Evolutionary conservation across 2,888 invertebrate genomes (phyloP).

Genomic region (Caenorhabditis sp.): DNA sequence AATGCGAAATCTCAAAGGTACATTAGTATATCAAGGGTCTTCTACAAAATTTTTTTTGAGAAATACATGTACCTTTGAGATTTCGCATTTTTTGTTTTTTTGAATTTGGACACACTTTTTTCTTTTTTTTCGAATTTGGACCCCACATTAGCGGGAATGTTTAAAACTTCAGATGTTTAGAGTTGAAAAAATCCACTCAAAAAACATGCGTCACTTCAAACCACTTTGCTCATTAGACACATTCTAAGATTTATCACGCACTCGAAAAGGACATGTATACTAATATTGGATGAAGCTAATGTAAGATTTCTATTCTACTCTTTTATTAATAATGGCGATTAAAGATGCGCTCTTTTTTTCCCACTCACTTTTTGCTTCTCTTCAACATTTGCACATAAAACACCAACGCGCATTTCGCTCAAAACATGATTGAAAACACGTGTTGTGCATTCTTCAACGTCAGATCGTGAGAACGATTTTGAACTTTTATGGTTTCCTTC

Average conservation of each 20-base stretch:
- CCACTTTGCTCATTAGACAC: not conserved
- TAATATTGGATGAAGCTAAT: not conserved
- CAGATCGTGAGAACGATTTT: slow-evolving; percentile 12
- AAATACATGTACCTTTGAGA: too few species aligned
- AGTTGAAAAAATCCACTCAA: slow-evolving; percentile 4
- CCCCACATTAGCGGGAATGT: too few species aligned
- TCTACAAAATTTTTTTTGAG: too few species aligned
- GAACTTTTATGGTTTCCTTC: slow-evolving; percentile 22
- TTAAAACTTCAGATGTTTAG: too few species aligned
- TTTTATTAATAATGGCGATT: not conserved
- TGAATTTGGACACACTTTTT: too few species aligned
- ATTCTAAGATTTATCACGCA: not conserved
- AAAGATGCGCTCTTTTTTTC: too few species aligned
- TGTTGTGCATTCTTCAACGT: slow-evolving; percentile 53
- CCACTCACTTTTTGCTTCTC: slow-evolving; percentile 27
- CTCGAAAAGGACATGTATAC: not conserved
- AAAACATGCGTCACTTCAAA: not conserved
- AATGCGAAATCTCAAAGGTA: too few species aligned
- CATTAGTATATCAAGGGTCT: too few species aligned
- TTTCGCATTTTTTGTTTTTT: too few species aligned
- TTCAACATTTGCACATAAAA: slow-evolving; percentile 56
- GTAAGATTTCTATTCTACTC: not conserved
- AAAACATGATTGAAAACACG: slow-evolving; percentile 66
- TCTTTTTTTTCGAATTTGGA: too few species aligned
- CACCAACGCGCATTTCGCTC: slow-evolving; percentile 64